Conservation (phyloP, 1,140 invertebrate genomes). For the Portunus trituberculatus region DNA sequence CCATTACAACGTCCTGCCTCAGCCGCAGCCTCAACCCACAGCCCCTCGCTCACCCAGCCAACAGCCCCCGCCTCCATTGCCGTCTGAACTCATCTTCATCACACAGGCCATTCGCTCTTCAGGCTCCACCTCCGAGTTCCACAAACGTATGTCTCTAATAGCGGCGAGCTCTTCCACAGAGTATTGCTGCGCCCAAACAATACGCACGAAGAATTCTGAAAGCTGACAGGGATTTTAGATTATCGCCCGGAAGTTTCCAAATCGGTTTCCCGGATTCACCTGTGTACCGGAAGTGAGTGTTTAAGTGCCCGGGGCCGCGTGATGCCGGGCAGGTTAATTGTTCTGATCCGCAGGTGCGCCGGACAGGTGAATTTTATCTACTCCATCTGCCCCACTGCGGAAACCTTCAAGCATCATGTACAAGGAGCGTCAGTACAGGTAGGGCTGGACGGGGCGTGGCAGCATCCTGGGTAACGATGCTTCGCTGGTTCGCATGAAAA, state of each 20-base stretch:
- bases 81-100: background rate
- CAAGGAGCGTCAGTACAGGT: background rate
- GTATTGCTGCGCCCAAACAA: too few species aligned
- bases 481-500: background rate
- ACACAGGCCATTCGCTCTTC: background rate
- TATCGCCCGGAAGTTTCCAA: constrained; percentile 43
- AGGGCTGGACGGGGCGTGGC: too few species aligned
- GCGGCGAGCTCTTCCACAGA: background rate
- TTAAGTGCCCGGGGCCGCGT: constrained; percentile 53
- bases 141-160: background rate
- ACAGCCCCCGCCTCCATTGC: background rate
- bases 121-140: background rate
- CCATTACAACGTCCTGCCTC: constrained; percentile 40
- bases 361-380: constrained; percentile 36
- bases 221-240: background rate
- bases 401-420: background rate
- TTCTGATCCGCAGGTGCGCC: constrained; percentile 56
- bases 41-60: background rate
- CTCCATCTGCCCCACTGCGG: background rate
- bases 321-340: constrained; percentile 54
- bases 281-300: constrained; percentile 63
- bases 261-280: constrained; percentile 67
- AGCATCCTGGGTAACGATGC: background rate
- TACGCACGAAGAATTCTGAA: constrained; percentile 1
- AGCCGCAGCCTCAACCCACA: constrained; percentile 7